Percentiles rank a stretch among this genome's conserved stretches.
phyloP scores from a whole-genome alignment of 2,113 vertebrate genomes.

The Aramus guarauna region DNA sequence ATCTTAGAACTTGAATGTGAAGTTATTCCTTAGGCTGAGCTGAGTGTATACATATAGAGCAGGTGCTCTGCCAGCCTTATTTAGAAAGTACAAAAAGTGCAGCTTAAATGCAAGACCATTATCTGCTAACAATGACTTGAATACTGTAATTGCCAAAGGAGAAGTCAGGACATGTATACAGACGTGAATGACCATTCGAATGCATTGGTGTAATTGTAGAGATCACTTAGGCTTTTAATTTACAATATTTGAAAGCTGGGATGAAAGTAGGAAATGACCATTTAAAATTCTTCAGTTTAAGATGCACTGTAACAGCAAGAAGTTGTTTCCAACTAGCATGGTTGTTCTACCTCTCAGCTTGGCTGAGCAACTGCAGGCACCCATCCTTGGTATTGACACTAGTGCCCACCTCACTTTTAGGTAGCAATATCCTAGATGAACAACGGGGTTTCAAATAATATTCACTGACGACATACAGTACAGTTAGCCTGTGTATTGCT shows the following conservation, averaged over 20 bases:
- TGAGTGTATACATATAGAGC: background rate
- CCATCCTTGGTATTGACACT: background rate
- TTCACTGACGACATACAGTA: background rate
- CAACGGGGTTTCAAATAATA: background rate
- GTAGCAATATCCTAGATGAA: background rate
- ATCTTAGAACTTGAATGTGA: background rate
- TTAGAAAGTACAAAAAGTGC: background rate
- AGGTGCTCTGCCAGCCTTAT: background rate
- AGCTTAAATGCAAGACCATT: background rate
- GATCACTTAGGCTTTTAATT: background rate
- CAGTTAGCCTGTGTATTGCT: background rate
- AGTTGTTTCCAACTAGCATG: background rate
- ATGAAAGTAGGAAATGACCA: background rate
- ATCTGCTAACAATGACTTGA: background rate
- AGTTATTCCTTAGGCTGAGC: background rate
- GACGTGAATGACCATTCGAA: background rate
- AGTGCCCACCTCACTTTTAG: background rate
- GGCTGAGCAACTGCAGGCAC: background rate
- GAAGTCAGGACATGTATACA: background rate
- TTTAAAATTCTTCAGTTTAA: background rate
- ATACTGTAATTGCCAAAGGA: background rate
- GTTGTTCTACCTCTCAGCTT: background rate
- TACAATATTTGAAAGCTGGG: background rate
- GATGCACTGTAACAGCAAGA: background rate
- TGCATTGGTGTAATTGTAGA: background rate